Base-by-base conservation (phyloP, 2,113 vertebrate genomes). In the Bubo blakistoni region DNA sequence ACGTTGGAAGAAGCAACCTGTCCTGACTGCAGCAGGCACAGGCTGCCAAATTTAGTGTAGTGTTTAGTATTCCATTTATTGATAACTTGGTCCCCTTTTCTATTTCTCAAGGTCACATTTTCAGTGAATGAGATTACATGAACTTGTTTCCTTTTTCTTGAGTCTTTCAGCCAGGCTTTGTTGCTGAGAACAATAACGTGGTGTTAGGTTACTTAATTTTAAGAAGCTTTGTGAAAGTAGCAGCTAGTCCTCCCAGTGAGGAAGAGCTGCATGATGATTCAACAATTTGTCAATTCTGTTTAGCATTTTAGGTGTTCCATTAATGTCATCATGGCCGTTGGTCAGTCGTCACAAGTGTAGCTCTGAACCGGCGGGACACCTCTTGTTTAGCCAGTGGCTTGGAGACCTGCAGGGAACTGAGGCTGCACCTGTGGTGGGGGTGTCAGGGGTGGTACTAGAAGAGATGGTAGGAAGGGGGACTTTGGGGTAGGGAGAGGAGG, bases 261-360 rank as follows among this genome's bases (percentile, higher is more conserved):
- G 18, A 87, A 77, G 44, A 79, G 7, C 19, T 66, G n/a, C 22
- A 4, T 57, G 32, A 69, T 44, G 6, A 77, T 62, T 84, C 21
- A 81, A 42, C 0, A 9, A 7, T 32, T 77, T 4, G 18, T 72
- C 13, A 10, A 0, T 49, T 70, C 22, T 26, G 2, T 46, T 40
- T 38, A 51, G 17, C 7, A 1, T 69, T 65, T 18, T 30, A 55
- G 7, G 29, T 63, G 19, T 6, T 52, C 36, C 34, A 13, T 46
- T 38, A 54, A 19, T 29, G 10, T 16, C 63, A 65, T 34, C 0
- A 0, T 57, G 26, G 38, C 24, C 17, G 7, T 29, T 66, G 25
- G 20, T 30, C 29, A 47, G 62, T 51, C 18, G 27, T 81, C 21
- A 17, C 14, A 18, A 18, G 3, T 12, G 12, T 15, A 30, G n/a